These are phyloP conservation scores for Pegea sp. DNA, from an alignment of 23 tunicate species.

Conservation along the genomic window DNA sequence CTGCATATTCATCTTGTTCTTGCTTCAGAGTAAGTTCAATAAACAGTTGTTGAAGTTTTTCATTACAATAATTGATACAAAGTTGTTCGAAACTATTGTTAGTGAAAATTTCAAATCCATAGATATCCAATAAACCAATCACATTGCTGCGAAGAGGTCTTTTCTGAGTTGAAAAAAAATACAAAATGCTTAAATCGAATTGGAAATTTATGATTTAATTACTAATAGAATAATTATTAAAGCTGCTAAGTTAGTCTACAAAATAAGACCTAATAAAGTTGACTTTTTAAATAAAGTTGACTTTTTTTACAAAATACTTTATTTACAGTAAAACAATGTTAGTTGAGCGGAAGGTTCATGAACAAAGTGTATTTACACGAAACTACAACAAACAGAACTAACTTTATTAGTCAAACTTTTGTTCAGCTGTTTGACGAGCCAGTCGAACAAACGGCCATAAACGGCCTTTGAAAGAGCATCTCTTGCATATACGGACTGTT, in stretches of 20 bases:
- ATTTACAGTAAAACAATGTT: too few relatives aligned
- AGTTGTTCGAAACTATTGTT: constrained; percentile 93
- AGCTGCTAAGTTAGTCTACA: too few relatives aligned
- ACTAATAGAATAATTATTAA: too few relatives aligned
- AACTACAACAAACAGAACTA: background rate
- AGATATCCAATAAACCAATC: constrained; percentile 91
- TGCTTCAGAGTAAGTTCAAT: constrained; percentile 90
- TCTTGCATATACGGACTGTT: constrained; percentile 74
- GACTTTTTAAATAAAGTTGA: too few relatives aligned
- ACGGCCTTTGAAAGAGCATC: constrained; percentile 83
- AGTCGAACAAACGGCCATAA: constrained; percentile 91
- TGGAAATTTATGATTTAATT: too few relatives aligned
- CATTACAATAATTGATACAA: constrained; percentile 97
- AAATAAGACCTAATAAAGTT: too few relatives aligned
- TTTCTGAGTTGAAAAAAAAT: too few relatives aligned
- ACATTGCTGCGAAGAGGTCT: constrained; percentile 14
- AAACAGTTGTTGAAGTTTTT: constrained; percentile 94
- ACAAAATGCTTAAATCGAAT: too few relatives aligned
- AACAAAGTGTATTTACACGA: too few relatives aligned
- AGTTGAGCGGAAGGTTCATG: too few relatives aligned
- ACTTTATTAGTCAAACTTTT: constrained; percentile 40
- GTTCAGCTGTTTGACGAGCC: constrained; percentile 76
- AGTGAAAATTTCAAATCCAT: constrained; percentile 92
- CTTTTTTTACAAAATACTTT: too few relatives aligned
- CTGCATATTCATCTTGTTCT: constrained; percentile 95